These are phyloP conservation scores for Parazoanthus darwini DNA, from an alignment of 92 coral and sea anemone species.

Conservation along the genomic window DNA sequence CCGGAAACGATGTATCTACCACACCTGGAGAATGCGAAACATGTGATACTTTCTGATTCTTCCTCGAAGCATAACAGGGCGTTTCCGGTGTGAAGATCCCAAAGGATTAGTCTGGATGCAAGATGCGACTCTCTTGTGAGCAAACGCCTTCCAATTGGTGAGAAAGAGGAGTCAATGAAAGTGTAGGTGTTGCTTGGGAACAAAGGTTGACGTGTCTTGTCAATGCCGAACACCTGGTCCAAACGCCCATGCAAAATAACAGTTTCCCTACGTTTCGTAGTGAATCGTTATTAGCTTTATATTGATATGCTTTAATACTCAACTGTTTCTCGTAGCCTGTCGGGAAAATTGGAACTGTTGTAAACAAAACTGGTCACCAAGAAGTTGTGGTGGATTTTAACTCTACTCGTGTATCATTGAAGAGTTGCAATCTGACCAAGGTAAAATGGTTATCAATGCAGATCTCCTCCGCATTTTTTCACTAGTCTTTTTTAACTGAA, in stretches of 20 bases:
- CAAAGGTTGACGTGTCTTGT: not conserved
- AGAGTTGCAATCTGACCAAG: not conserved
- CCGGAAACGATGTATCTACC: slow-evolving; percentile 56
- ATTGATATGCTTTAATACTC: no score
- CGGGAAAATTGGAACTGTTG: not conserved
- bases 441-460: not conserved
- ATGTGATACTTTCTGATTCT: slow-evolving; percentile 44
- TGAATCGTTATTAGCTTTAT: no score
- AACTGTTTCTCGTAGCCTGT: not conserved
- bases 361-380: not conserved
- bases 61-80: slow-evolving; percentile 26
- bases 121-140: slow-evolving; percentile 50
- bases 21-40: slow-evolving; percentile 54
- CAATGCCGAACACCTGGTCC: no score
- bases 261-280: no score
- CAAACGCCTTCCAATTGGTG: slow-evolving; percentile 49
- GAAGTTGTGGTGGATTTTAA: not conserved
- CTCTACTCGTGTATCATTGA: slow-evolving; percentile 2
- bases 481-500: not conserved
- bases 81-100: slow-evolving; percentile 52
- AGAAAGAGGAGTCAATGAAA: slow-evolving; percentile 53
- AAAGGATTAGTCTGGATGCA: slow-evolving; percentile 45
- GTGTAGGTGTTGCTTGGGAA: slow-evolving; percentile 42
- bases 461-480: not conserved
- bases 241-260: no score